Conservation (phyloP, 1,140 invertebrate genomes). For the Choristoneura fumiferana region DNA sequence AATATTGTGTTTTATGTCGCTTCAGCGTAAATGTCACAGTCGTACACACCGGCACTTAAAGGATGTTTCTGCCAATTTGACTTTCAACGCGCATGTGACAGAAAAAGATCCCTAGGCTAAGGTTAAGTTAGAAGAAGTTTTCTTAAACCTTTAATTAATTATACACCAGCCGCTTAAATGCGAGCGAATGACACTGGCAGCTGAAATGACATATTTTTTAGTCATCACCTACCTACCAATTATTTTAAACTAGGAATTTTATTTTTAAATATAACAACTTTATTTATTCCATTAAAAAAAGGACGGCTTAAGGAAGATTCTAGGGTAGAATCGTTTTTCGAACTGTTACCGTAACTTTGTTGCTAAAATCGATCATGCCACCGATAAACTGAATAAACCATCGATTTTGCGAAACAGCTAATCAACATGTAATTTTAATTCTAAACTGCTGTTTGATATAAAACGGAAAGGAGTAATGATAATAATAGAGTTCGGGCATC, state of each 20-base stretch:
- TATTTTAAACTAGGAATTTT: constrained; percentile 14
- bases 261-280: constrained; percentile 9
- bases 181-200: constrained; percentile 12
- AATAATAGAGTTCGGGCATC: constrained; percentile 1
- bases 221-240: constrained; percentile 5
- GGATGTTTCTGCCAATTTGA: neutral
- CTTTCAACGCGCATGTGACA: constrained; percentile 1
- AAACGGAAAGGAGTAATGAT: neutral
- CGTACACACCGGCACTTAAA: constrained; percentile 2
- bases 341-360: neutral
- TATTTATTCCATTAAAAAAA: neutral
- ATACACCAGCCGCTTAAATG: neutral
- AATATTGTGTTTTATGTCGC: no score
- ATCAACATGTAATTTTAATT: constrained; percentile 10
- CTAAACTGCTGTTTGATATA: neutral
- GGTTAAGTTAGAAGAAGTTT: constrained; percentile 5
- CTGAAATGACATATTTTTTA: constrained; percentile 12
- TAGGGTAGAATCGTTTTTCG: no score
- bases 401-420: constrained; percentile 9
- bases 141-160: constrained; percentile 5
- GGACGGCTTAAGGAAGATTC: no score
- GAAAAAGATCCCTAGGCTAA: constrained; percentile 1
- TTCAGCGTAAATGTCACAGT: neutral
- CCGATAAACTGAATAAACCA: neutral
- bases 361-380: neutral